Base-by-base conservation (phyloP, 2,888 invertebrate species). In the Tiliacea citrago region DNA sequence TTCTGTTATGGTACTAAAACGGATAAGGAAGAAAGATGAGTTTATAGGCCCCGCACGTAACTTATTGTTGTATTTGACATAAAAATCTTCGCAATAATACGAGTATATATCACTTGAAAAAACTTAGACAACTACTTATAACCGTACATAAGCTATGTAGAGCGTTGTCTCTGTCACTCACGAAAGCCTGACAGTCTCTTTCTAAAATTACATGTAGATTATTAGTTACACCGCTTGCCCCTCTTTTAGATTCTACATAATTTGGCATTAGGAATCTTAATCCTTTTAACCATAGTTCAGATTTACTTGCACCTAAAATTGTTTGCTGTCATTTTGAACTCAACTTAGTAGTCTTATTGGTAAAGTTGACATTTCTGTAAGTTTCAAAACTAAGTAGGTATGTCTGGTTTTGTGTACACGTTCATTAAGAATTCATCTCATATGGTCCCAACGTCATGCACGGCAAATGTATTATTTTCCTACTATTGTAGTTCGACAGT, bases 31-130 rank as follows among this genome's bases (percentile, higher is more conserved):
- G 24, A 58, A 55, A n/a, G n/a, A n/a, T n/a, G n/a, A n/a, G n/a
- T n/a, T n/a, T n/a, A n/a, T n/a, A n/a, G n/a, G n/a, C n/a, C 2
- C 13, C 24, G 35, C 79, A 80, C 79, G 77, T 81, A 76, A 55
- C 76, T 67, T 81, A 79, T 81, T 67, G 60, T 81, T 69, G n/a
- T 47, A 70, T 75, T 66, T 58, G 66, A 66, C 66, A 62, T 70
- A n/a, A 53, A 79, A 70, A 76, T 67, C 58, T 55, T 58, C n/a
- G 49, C 55, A n/a, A n/a, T n/a, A n/a, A n/a, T n/a, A n/a, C n/a
- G n/a, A n/a, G 75, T 29, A 49, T 55, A 69, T 68, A 66, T 51
- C 51, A 81, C 55, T 66, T 61, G 55, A n/a, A 39, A 29, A 68
- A 49, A 65, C 42, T 65, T 51, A 24, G 21, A 29, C 9, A 24